phyloP scores from a whole-genome alignment of 2,113 vertebrate species.

The Elgaria multicarinata region DNA sequence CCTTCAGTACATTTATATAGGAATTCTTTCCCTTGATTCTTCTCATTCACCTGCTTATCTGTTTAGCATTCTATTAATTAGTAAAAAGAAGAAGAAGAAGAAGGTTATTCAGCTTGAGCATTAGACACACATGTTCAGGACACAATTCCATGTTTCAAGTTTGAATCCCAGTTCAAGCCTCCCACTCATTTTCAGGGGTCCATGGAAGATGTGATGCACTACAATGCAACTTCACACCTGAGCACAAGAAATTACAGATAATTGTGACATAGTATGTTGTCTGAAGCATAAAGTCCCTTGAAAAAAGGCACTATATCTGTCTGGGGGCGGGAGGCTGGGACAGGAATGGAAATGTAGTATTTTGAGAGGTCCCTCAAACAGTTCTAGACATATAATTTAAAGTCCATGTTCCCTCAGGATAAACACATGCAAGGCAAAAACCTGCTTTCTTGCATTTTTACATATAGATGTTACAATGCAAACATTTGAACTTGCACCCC shows the following conservation, averaged over 20 bases:
- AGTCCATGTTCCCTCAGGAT: not conserved
- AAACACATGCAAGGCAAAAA: not conserved
- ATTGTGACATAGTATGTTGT: not conserved
- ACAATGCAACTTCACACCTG: not conserved
- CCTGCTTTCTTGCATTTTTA: slow-evolving; percentile 19
- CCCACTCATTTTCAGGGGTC: not conserved
- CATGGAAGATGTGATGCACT: not conserved
- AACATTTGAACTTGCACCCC: not conserved
- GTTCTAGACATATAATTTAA: not conserved
- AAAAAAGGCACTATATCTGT: not conserved
- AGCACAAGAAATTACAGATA: not conserved
- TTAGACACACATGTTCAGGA: no score
- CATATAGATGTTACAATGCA: not conserved
- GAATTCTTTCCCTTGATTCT: no score
- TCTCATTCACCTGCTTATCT: no score
- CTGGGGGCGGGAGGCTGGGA: not conserved
- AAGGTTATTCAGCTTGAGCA: no score
- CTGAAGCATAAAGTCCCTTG: not conserved
- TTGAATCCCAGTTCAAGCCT: not conserved
- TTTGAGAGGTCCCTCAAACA: not conserved
- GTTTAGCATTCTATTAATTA: no score
- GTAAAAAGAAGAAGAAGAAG: no score
- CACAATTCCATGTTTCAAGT: no score
- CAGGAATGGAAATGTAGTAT: no score
- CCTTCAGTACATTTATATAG: no score